phyloP scores from a whole-genome alignment of 2,113 vertebrate genomes.

The Laticauda colubrina region DNA sequence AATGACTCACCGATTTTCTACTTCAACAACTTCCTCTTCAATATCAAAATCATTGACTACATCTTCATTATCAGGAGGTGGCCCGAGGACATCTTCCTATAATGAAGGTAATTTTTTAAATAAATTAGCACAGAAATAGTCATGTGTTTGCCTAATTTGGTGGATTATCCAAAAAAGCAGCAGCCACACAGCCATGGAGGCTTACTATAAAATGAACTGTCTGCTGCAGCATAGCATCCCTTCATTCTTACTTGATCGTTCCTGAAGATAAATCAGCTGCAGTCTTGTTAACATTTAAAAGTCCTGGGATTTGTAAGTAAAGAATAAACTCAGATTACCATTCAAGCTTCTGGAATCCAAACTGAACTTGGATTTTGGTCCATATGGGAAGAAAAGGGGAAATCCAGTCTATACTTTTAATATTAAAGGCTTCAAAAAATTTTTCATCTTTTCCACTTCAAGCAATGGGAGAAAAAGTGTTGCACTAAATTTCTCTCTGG shows the following conservation, averaged over 20 bases:
- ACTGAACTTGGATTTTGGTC: background rate
- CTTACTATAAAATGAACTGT: background rate
- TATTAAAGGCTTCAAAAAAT: background rate
- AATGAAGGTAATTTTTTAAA: constrained; percentile 34
- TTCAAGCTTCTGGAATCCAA: background rate
- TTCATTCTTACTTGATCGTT: background rate
- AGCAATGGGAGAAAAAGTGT: background rate
- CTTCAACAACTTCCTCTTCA: constrained; percentile 98
- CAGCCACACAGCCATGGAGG: background rate
- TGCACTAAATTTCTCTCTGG: background rate
- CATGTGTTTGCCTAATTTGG: background rate
- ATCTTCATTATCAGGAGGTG: constrained; percentile 97
- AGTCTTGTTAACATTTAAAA: background rate
- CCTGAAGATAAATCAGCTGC: background rate
- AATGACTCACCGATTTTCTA: constrained; percentile 87
- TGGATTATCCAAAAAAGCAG: background rate
- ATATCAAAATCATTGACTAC: constrained; percentile 99
- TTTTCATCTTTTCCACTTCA: background rate
- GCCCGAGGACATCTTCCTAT: constrained; percentile 95
- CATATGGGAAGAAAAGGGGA: background rate
- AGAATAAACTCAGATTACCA: background rate
- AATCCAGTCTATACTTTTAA: background rate
- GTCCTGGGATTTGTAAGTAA: too few relatives aligned
- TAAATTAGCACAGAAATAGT: constrained; percentile 30
- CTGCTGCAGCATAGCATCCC: background rate